Percentiles rank a stretch among this genome's conserved stretches.
These are phyloP conservation scores for Enteromius radiatus DNA, from an alignment of 2,797 vertebrate species.

Conservation along the genomic window DNA sequence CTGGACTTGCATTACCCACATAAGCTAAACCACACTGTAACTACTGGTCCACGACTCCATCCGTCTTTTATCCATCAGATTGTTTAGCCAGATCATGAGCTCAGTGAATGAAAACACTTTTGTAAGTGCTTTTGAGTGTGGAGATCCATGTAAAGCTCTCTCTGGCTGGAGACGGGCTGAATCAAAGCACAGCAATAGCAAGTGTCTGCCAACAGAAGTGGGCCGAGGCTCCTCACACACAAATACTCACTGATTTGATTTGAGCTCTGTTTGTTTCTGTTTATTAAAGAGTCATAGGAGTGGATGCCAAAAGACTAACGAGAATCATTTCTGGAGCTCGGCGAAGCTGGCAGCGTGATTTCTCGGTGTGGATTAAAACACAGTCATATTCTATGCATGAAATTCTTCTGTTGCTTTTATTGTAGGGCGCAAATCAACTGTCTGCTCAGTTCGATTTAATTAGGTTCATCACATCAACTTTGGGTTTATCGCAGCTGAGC, in stretches of 20 bases:
- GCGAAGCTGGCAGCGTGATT: slow-evolving; percentile 44
- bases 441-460: slow-evolving; percentile 39
- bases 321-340: slow-evolving; percentile 53
- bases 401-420: slow-evolving; percentile 14
- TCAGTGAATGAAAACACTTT: slow-evolving; percentile 43
- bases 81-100: slow-evolving; percentile 22
- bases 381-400: neutral
- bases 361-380: slow-evolving; percentile 42
- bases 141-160: slow-evolving; percentile 29
- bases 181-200: slow-evolving; percentile 28
- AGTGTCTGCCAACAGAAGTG: slow-evolving; percentile 49
- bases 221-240: slow-evolving; percentile 48
- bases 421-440: neutral
- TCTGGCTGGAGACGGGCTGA: slow-evolving; percentile 49
- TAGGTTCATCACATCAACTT: slow-evolving; percentile 37
- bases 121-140: slow-evolving; percentile 1
- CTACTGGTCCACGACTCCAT: neutral
- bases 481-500: slow-evolving; percentile 15
- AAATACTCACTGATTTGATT: slow-evolving; percentile 48
- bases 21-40: neutral
- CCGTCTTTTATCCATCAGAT: slow-evolving; percentile 39
- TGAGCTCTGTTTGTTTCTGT: slow-evolving; percentile 55
- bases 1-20: neutral
- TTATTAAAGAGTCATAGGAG: slow-evolving; percentile 59
- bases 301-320: slow-evolving; percentile 59